Base-by-base conservation (phyloP, 2,888 invertebrate genomes). In the Eilema caniola region DNA sequence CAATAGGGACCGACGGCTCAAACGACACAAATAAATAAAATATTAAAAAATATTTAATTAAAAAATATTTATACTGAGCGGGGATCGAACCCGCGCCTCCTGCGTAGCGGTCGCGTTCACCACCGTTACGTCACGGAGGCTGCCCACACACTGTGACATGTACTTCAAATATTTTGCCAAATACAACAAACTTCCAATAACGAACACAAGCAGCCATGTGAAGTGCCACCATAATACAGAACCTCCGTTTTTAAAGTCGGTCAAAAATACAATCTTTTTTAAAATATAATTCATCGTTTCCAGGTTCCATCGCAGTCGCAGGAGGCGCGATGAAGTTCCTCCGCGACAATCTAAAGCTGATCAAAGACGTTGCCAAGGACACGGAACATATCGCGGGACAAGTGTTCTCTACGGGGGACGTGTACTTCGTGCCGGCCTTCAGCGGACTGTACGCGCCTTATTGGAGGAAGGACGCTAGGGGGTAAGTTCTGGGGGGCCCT, bases 391-490 rank as follows among this genome's bases (percentile, higher is more conserved):
- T 98, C 67, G 98, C 98, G 0, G 96, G 96, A 0, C 96, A 96
- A 77, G 99, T 99, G 53, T 97, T 97, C 83, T 97, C 97, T 62
- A 98, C 99, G 0, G 98, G 98, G 0, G 99, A 99, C 84, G 99
- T 99, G 20, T 99, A 99, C 92, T 99, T 99, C 91, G 99, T 99
- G 33, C 99, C 99, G 0, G 99, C 99, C 0, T 99, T 99, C 90
- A 98, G 98, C 62, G 99, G 99, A 0, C 94, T 99, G 0, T 99
- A 98, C 92, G 99, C 99, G 68, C 99, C 99, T 0, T 99, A 99
- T 88, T 99, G 99, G 99, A 96, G 99, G 86, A 98, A 98, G 86
- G 99, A 99, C 90, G 99, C 99, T 0, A 96, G 99, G 89, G 99
- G 99, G 98, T 96, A 86, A 84, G 92, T 56, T 28, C 28, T 4